Percentiles rank a stretch among this genome's conserved stretches.
phyloP scores from a whole-genome alignment of 2,797 vertebrate species.

The Lacerta viridis region DNA sequence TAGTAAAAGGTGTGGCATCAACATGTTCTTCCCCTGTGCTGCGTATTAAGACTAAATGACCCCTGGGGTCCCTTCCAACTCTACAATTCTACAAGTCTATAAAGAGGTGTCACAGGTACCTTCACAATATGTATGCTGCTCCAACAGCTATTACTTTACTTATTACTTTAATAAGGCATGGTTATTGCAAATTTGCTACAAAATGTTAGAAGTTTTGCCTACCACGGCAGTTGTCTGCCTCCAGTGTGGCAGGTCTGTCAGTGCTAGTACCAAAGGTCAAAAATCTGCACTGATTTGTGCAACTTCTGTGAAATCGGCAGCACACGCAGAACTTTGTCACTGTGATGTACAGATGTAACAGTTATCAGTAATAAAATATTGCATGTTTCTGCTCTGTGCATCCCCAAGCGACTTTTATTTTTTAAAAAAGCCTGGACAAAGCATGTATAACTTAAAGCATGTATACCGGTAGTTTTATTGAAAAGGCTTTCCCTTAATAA shows the following conservation, averaged over 20 bases:
- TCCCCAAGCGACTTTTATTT: too few relatives aligned
- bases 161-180: neutral
- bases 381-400: neutral
- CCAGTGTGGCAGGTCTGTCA: constrained; percentile 36
- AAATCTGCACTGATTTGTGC: constrained; percentile 43
- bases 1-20: too few relatives aligned
- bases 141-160: neutral
- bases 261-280: constrained; percentile 36
- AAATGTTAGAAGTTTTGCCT: constrained; percentile 29
- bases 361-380: neutral
- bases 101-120: neutral
- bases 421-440: too few relatives aligned
- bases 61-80: too few relatives aligned
- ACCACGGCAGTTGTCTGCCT: neutral
- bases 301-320: constrained; percentile 44
- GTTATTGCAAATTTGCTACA: constrained; percentile 7
- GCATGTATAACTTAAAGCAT: too few relatives aligned
- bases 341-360: neutral
- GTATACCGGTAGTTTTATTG: neutral
- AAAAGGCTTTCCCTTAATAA: neutral
- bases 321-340: neutral
- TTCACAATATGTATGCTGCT: neutral
- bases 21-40: too few relatives aligned
- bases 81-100: too few relatives aligned
- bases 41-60: too few relatives aligned